Percentiles rank a stretch among this genome's conserved stretches.
Evolutionary conservation across 1,140 invertebrate species (phyloP).

Genomic region (Papilio dardanus): DNA sequence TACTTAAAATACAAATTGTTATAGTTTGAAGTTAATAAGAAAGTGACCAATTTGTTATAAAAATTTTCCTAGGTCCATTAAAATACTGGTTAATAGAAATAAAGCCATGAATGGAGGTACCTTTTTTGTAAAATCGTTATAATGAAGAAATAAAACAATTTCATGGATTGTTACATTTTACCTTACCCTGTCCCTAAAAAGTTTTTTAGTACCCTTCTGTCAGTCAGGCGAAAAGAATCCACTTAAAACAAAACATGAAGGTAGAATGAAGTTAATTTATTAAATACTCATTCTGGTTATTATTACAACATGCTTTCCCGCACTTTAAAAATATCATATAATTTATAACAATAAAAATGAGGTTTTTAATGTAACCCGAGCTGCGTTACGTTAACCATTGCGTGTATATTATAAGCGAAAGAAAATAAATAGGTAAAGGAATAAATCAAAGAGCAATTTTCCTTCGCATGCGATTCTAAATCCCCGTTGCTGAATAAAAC

Average conservation of each 20-base stretch:
- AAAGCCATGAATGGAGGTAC: neutral
- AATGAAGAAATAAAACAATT: neutral
- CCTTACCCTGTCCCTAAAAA: neutral
- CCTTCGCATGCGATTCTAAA: conserved; percentile 43
- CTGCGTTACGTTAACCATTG: conserved; percentile 39
- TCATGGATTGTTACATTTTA: neutral
- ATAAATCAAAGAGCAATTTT: conserved; percentile 43
- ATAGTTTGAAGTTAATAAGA: too few relatives aligned
- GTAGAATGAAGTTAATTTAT: neutral
- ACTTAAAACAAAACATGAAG: neutral
- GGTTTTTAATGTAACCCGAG: conserved; percentile 21
- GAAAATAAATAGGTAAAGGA: conserved; percentile 37
- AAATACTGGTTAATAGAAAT: too few relatives aligned
- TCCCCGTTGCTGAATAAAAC: conserved; percentile 41
- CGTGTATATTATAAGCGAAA: conserved; percentile 39
- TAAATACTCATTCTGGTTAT: neutral
- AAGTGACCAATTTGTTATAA: too few relatives aligned
- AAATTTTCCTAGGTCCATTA: neutral
- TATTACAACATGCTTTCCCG: neutral
- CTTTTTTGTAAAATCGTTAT: neutral
- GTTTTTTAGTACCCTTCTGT: neutral
- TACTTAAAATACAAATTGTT: too few relatives aligned
- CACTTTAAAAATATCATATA: conserved; percentile 28
- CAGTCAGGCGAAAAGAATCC: conserved; percentile 2
- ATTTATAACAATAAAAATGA: neutral